phyloP scores from a whole-genome alignment of 2,797 vertebrate genomes.

The Silurus aristotelis region DNA sequence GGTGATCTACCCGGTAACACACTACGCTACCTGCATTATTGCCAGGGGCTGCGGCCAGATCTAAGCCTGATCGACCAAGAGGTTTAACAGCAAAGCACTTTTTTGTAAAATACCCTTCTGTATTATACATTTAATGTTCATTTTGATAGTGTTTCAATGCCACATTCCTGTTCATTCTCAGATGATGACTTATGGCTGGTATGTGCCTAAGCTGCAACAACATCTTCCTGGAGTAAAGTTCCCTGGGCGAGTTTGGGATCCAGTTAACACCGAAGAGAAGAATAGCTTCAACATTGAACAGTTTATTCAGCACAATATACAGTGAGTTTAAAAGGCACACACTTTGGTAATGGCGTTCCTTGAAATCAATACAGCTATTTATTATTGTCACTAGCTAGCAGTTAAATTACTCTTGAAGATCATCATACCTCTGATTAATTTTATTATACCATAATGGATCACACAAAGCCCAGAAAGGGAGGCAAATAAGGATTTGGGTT shows the following conservation, averaged over 20 bases:
- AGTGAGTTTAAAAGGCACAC: constrained; percentile 75
- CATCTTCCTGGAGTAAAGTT: constrained; percentile 85
- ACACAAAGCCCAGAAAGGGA: constrained; percentile 24
- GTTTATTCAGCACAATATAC: constrained; percentile 88
- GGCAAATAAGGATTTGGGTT: constrained; percentile 34
- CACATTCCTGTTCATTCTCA: constrained; percentile 55
- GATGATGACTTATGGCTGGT: constrained; percentile 99
- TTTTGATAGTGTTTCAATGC: not conserved
- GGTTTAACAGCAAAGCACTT: constrained; percentile 70
- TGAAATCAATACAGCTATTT: not conserved
- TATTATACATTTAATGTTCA: not conserved
- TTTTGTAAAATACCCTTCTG: not conserved
- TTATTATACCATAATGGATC: not conserved
- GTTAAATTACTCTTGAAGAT: not conserved
- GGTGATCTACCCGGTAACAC: constrained; percentile 95
- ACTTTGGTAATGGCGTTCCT: not conserved
- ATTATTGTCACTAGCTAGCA: not conserved
- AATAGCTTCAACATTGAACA: constrained; percentile 87
- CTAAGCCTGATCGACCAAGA: constrained; percentile 92
- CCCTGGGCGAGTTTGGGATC: constrained; percentile 88
- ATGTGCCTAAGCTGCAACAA: constrained; percentile 85
- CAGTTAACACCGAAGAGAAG: constrained; percentile 69
- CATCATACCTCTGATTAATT: not conserved
- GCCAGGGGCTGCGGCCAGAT: constrained; percentile 84
- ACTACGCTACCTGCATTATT: constrained; percentile 92